Evolutionary conservation across 2,888 invertebrate species (phyloP), one percentile per base, ranked within the genome.

Genomic region (Ichneumoninae sp.): DNA sequence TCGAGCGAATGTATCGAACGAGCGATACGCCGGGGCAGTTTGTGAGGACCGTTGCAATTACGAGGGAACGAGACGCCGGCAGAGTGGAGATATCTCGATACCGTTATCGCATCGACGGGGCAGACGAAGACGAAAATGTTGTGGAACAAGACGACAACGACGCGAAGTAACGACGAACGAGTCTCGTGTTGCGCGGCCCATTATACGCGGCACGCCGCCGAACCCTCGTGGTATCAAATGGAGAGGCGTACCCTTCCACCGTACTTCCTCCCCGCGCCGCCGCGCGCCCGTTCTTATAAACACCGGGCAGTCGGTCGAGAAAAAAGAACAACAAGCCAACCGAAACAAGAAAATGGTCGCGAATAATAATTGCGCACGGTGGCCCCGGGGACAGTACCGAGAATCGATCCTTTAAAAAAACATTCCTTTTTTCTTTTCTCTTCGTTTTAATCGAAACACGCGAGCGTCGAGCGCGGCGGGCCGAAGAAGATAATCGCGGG

Each of bases 61-160:
- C 83, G 76, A 68, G 57, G 57, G 70, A 47, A 80, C 71, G 76
- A 79, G 83, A 83, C 76, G 65, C 75, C 76, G 80, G 76, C 57
- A 65, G 71, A 80, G 79, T 62, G 62, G 30, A 75, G 79, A 83
- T 80, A 83, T 84, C 80, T 71, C 83, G 83, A 83, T 83, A 75
- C 84, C 84, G 84, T 84, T 84, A 84, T 84, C 84, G 80, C 62
- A 80, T 77, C 80, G 84, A 78, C 80, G 72, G 47, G 62, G 80
- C 36, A 80, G 52, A 71, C 65, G 40, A 54, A 44, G 79, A 79
- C 76, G 76, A 80, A 72, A 80, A 57, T 40, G 80, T 50, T 65
- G 62, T 36, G 30, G 65, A 66, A 80, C 69, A 69, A 84, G 69
- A 84, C 72, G 72, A 76, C 74, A 79, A 62, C 69, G 83, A 70